These are phyloP conservation scores for Isoperla grammatica DNA, from an alignment of 2,888 invertebrate species.

Conservation along the genomic window DNA sequence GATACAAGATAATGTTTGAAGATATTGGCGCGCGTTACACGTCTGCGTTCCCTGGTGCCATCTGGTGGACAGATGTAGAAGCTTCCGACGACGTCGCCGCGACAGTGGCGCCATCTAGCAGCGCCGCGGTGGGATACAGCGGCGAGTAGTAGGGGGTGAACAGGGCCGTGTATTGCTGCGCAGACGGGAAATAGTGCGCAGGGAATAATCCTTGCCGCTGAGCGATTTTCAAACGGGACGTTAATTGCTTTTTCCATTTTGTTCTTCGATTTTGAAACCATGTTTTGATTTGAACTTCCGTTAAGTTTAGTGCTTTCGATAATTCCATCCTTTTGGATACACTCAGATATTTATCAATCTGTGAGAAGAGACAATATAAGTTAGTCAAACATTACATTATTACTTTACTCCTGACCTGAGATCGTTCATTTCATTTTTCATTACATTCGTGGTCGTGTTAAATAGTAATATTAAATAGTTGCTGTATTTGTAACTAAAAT, in stretches of 20 bases:
- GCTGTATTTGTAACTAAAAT: too few relatives aligned
- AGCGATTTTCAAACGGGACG: conserved; percentile 81
- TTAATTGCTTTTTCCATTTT: conserved; percentile 96
- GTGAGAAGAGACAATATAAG: conserved; percentile 31
- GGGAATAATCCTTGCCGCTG: conserved; percentile 77
- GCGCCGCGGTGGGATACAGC: conserved; percentile 51
- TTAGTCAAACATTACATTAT: neutral
- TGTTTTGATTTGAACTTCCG: conserved; percentile 94
- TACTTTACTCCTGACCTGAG: too few relatives aligned
- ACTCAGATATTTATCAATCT: conserved; percentile 91
- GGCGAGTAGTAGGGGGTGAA: conserved; percentile 57
- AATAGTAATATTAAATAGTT: too few relatives aligned
- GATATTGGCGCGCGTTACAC: too few relatives aligned
- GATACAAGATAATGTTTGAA: too few relatives aligned
- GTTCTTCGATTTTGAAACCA: conserved; percentile 96
- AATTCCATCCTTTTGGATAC: conserved; percentile 93
- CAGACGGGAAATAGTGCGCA: conserved; percentile 34
- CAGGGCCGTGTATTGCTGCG: conserved; percentile 55
- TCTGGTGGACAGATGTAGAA: neutral
- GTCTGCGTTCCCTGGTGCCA: too few relatives aligned
- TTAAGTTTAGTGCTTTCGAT: conserved; percentile 79
- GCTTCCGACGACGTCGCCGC: conserved; percentile 28
- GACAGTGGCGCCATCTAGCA: conserved; percentile 42
- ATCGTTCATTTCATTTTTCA: too few relatives aligned
- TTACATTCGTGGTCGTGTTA: too few relatives aligned